phyloP scores from a whole-genome alignment of 2,888 invertebrate genomes.

The Epinotia demarniana region DNA sequence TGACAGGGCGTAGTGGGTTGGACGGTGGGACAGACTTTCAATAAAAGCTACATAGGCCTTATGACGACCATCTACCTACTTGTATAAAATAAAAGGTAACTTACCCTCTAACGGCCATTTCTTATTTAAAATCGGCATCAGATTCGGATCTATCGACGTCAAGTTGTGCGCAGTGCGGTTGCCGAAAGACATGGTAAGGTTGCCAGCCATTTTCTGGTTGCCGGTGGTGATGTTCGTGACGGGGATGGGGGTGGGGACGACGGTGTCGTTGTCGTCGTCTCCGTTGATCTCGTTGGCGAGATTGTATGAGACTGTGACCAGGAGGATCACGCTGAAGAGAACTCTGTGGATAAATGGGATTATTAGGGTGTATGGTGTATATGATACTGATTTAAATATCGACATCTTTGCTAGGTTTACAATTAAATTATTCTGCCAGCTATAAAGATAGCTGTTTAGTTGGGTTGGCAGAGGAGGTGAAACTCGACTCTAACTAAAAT shows the following conservation, averaged over 20 bases:
- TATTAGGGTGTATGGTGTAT: neutral
- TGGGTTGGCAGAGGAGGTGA: too few relatives aligned
- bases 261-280: conserved; percentile 53
- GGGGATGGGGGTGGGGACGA: conserved; percentile 37
- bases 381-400: too few relatives aligned
- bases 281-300: conserved; percentile 56
- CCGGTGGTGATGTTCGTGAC: conserved; percentile 30
- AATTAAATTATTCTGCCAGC: too few relatives aligned
- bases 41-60: too few relatives aligned
- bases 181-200: conserved; percentile 33
- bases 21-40: too few relatives aligned
- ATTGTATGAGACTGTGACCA: conserved; percentile 83
- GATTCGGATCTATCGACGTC: conserved; percentile 50
- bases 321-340: conserved; percentile 75
- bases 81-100: conserved; percentile 21
- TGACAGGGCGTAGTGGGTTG: too few relatives aligned
- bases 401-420: too few relatives aligned
- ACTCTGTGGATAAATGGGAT: conserved; percentile 11
- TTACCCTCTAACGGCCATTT: conserved; percentile 79
- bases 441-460: too few relatives aligned
- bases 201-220: conserved; percentile 37
- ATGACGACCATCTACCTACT: too few relatives aligned
- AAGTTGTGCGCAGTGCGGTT: conserved; percentile 50
- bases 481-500: too few relatives aligned
- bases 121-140: conserved; percentile 63